These are phyloP conservation scores for Myotis davidii DNA, from an alignment of 2,113 vertebrate species.

Conservation along the genomic window DNA sequence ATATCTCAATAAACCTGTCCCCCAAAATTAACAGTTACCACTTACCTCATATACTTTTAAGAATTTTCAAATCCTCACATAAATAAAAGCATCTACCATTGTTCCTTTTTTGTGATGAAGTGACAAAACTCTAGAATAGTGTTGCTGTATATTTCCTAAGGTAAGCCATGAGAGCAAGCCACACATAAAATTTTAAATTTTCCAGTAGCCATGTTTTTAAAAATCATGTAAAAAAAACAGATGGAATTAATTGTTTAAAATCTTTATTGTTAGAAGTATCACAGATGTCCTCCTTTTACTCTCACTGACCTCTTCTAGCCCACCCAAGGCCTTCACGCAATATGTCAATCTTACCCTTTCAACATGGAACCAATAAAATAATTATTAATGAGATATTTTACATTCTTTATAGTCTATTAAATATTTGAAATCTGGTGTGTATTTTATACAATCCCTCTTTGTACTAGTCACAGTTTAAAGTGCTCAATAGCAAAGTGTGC, in stretches of 20 bases:
- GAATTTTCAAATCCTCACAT: neutral
- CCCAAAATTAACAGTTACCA: neutral
- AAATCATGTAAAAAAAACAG: neutral
- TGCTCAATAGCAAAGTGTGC: neutral
- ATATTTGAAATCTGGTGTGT: neutral
- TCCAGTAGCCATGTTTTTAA: neutral
- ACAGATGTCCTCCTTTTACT: too few relatives aligned
- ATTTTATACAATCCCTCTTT: neutral
- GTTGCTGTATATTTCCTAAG: neutral
- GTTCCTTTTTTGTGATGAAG: neutral
- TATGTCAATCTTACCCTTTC: neutral
- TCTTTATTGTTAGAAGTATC: too few relatives aligned
- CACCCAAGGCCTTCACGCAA: neutral
- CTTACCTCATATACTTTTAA: neutral
- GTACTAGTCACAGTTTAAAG: neutral
- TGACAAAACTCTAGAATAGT: neutral
- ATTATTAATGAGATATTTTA: slow-evolving; percentile 8
- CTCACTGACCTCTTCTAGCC: too few relatives aligned
- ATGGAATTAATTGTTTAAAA: neutral
- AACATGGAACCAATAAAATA: neutral
- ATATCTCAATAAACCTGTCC: neutral
- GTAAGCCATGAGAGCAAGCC: neutral
- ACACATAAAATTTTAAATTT: neutral
- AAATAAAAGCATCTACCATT: neutral
- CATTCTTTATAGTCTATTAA: neutral